These are phyloP conservation scores for Tetragonula clypearis DNA, from an alignment of 1,140 invertebrate species.

Conservation along the genomic window DNA sequence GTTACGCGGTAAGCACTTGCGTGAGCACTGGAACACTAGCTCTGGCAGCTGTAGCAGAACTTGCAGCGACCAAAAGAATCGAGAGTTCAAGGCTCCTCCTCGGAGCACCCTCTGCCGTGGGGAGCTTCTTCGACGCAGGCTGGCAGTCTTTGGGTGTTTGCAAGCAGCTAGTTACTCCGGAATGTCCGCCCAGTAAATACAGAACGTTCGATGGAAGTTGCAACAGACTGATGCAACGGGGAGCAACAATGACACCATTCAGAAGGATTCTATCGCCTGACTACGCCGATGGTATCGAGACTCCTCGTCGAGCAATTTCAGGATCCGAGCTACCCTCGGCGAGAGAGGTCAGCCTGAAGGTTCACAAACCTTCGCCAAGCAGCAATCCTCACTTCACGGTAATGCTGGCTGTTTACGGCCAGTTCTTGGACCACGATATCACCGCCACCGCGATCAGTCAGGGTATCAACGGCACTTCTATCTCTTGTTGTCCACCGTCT, in stretches of 20 bases:
- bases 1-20: conserved; percentile 85
- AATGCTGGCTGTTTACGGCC: conserved; percentile 94
- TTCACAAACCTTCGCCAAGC: conserved; percentile 87
- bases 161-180: conserved; percentile 49
- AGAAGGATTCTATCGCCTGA: conserved; percentile 87
- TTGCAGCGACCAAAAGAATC: conserved; percentile 85
- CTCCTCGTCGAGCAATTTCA: conserved; percentile 84
- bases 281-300: conserved; percentile 90
- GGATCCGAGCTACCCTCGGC: conserved; percentile 86
- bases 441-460: conserved; percentile 90
- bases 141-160: conserved; percentile 79
- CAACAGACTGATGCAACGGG: conserved; percentile 87
- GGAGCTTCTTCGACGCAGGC: conserved; percentile 82
- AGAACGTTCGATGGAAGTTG: conserved; percentile 90
- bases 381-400: conserved; percentile 89
- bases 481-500: conserved; percentile 84
- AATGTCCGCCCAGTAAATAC: conserved; percentile 80
- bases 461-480: conserved; percentile 84
- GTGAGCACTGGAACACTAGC: conserved; percentile 83
- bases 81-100: conserved; percentile 63
- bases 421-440: conserved; percentile 98
- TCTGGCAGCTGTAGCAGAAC: conserved; percentile 84
- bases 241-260: conserved; percentile 89
- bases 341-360: conserved; percentile 87
- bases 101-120: conserved; percentile 70